Evolutionary conservation across 2,797 vertebrate genomes (phyloP).

Genomic region (Notolabrus celidotus): DNA sequence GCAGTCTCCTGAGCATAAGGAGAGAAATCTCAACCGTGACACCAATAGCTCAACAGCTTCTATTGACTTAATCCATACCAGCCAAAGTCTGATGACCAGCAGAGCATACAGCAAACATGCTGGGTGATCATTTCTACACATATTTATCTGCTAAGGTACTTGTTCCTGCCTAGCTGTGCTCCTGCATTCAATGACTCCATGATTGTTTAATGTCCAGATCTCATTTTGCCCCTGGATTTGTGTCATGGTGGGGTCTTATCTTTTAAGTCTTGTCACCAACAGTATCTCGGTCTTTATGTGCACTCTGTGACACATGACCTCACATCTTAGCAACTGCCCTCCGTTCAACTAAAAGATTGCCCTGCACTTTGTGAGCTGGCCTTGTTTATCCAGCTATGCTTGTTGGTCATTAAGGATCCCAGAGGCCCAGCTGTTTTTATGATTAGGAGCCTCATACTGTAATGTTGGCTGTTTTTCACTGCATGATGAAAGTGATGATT

Average conservation of each 20-base stretch:
- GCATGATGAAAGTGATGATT: conserved; percentile 15
- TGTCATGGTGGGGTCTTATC: not conserved
- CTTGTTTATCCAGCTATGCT: not conserved
- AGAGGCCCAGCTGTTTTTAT: not conserved
- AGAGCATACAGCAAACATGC: not conserved
- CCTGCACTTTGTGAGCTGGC: not conserved
- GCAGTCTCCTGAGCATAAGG: not conserved
- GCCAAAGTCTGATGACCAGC: not conserved
- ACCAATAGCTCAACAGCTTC: not conserved
- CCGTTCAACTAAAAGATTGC: not conserved
- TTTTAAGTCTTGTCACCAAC: not conserved
- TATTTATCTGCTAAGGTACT: not conserved
- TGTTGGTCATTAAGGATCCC: not conserved
- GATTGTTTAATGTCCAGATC: not conserved
- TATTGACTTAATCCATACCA: not conserved
- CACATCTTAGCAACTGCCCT: not conserved
- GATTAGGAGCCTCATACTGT: not conserved
- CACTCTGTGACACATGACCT: not conserved
- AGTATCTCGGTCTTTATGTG: not conserved
- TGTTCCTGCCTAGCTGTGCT: not conserved
- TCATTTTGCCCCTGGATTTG: not conserved
- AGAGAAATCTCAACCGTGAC: not conserved
- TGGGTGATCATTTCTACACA: not conserved
- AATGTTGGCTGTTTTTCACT: conserved; percentile 2
- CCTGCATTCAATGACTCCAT: not conserved